Base-by-base conservation (phyloP, 2,888 invertebrate genomes). In the Lepidocyrtoides sp. region DNA sequence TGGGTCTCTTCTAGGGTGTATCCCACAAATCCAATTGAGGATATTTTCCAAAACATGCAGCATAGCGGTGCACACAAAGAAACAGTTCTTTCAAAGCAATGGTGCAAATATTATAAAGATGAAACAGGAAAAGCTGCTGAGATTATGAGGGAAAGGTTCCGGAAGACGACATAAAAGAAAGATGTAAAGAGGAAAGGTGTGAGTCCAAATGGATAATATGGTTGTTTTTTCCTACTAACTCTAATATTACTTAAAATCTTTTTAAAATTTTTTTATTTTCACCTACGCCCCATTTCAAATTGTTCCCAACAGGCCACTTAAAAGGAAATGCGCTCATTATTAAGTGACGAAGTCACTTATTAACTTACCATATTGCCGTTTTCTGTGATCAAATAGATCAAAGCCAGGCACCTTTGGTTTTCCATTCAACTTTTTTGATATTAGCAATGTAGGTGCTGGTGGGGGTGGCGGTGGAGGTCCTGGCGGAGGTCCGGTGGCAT, bases 341-440 rank as follows among this genome's bases (percentile, higher is more conserved):
- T 8, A 36, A n/a, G 3, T 66, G 66, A 41, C 7, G 2, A 36
- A 4, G 66, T n/a, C 44, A 83, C 17, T 72, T 44, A 26, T 75
- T 41, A 4, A 63, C 93, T 86, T 93, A 94, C 94, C 94, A 51
- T 93, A 91, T 36, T 93, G 91, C 66, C 91, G 84, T 79, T 92
- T 94, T 51, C 93, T 81, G 26, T 92, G 72, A 75, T 94, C 94
- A 63, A 94, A 92, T 36, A 94, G 48, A 60, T 94, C 94, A 85
- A 94, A 94, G 32, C 91, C 91, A 26, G 92, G 92, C 2, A 92
- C 44, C 79, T 92, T 92, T 36, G 92, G 82, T 7, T 91, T 87
- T 2, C 86, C 75, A 7, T 75, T 89, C 2, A 72, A 48, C 77
- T 69, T 75, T 91, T 91, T 82, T 69, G 75, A 36, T 44, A 92